These are phyloP conservation scores for Chromoteleia sp. DNA, from an alignment of 2,888 invertebrate species.

Conservation along the genomic window DNA sequence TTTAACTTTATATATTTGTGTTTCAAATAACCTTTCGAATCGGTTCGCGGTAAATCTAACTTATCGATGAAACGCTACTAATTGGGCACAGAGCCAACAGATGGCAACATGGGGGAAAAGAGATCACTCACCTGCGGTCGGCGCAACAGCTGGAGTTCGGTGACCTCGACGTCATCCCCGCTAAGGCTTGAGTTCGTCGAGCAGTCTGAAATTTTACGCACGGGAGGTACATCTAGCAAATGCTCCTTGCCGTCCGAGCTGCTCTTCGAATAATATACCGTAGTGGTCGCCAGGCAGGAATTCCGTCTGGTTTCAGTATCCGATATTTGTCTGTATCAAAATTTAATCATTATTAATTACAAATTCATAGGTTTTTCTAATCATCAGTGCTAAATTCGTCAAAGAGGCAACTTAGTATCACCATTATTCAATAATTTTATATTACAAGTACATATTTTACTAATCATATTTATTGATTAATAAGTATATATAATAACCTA, in stretches of 20 bases:
- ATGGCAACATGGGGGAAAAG: constrained; percentile 53
- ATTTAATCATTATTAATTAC: background rate
- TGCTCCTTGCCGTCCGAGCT: constrained; percentile 53
- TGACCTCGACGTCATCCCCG: constrained; percentile 89
- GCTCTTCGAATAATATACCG: constrained; percentile 72
- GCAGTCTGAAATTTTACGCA: constrained; percentile 89
- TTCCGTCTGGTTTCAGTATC: constrained; percentile 78
- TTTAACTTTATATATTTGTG: background rate
- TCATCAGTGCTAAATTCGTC: no score
- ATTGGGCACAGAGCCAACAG: constrained; percentile 53
- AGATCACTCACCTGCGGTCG: constrained; percentile 79
- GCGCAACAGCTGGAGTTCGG: constrained; percentile 80
- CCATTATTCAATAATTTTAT: no score
- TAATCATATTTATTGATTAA: no score
- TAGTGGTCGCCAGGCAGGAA: constrained; percentile 79
- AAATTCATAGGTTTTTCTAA: no score
- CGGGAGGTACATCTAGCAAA: constrained; percentile 78
- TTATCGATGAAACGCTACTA: constrained; percentile 54
- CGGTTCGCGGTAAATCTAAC: constrained; percentile 54
- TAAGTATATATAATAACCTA: no score
- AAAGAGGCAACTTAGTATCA: no score
- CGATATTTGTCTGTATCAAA: constrained; percentile 70
- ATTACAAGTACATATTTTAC: no score
- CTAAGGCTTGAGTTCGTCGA: constrained; percentile 91
- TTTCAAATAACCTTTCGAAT: constrained; percentile 36